Evolutionary conservation across 2,888 invertebrate species (phyloP).

Genomic region (Hypomecis atomaria): DNA sequence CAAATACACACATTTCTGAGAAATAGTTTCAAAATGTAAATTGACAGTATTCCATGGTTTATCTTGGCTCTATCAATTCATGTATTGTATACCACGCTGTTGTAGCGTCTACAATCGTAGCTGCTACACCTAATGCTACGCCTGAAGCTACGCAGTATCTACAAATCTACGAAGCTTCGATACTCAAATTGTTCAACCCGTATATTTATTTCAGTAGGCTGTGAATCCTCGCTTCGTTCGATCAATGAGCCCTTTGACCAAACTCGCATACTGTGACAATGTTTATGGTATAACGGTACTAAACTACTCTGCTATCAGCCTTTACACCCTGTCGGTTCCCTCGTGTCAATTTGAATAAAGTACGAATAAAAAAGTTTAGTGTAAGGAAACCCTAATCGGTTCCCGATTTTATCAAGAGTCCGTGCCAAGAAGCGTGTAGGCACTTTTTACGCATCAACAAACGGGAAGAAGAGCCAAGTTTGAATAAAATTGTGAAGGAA

Average conservation of each 20-base stretch:
- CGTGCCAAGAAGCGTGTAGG: constrained; percentile 59
- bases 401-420: constrained; percentile 66
- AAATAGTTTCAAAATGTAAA: no score
- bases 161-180: constrained; percentile 7
- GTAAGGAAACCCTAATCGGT: constrained; percentile 65
- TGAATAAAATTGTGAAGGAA: constrained; percentile 45
- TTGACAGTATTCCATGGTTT: no score
- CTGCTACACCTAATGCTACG: constrained; percentile 3
- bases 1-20: no score
- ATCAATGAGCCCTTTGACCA: neutral
- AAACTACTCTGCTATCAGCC: constrained; percentile 69
- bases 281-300: constrained; percentile 45
- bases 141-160: constrained; percentile 5
- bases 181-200: neutral
- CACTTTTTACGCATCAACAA: constrained; percentile 61
- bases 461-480: constrained; percentile 52
- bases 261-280: constrained; percentile 13
- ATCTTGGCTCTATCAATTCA: no score
- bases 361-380: constrained; percentile 69
- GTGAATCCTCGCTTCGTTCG: no score
- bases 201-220: no score
- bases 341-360: constrained; percentile 73
- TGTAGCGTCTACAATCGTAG: neutral
- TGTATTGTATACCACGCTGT: no score
- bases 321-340: constrained; percentile 67